Evolutionary conservation across 2,797 vertebrate species (phyloP).

Genomic region (Anabacerthia variegaticeps): DNA sequence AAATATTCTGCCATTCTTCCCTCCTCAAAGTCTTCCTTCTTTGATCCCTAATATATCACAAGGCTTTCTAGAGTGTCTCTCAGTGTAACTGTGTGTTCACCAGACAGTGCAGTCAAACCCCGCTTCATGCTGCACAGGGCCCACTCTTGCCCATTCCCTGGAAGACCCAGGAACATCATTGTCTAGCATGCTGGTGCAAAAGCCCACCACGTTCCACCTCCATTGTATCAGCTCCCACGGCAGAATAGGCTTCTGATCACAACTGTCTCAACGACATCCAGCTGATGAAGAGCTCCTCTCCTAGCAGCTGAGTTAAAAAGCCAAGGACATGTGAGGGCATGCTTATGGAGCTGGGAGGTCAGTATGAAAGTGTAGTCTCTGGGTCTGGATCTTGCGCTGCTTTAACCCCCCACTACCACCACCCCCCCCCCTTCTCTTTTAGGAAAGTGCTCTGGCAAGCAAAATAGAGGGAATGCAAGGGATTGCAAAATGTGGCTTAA

Average conservation of each 20-base stretch:
- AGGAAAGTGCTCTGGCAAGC: neutral
- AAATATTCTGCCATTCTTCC: neutral
- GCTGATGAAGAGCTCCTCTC: neutral
- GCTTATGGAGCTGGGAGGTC: neutral
- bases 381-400: neutral
- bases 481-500: neutral
- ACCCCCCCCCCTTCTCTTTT: neutral
- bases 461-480: neutral
- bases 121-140: neutral
- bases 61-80: neutral
- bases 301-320: neutral
- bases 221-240: neutral
- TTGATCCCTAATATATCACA: neutral
- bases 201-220: neutral
- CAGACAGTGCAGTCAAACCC: neutral
- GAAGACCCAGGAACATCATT: neutral
- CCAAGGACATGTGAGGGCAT: neutral
- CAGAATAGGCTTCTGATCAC: neutral
- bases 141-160: neutral
- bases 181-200: neutral
- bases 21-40: neutral
- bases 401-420: neutral
- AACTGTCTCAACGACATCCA: neutral
- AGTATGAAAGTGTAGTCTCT: neutral
- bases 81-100: neutral